Percentiles rank a stretch among this genome's conserved stretches.
phyloP scores from a whole-genome alignment of 37 sponge, comb jelly and placozoan genomes.

The Agelas oroides region DNA sequence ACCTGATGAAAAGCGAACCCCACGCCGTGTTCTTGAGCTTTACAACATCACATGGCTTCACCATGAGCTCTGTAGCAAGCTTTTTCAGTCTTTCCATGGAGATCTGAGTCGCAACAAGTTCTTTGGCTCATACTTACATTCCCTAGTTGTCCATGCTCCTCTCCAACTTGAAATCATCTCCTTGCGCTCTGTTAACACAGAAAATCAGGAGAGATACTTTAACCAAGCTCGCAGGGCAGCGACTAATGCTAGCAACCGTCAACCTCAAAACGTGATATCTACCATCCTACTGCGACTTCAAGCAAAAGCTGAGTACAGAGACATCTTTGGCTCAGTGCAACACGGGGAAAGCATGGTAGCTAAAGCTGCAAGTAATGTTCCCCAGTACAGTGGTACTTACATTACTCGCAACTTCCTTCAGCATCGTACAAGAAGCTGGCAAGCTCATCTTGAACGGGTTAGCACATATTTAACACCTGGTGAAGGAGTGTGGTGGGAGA shows the following conservation, averaged over 20 bases:
- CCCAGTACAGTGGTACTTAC: too few species aligned
- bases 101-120: too few species aligned
- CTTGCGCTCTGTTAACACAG: slow-evolving; percentile 16
- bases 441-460: too few species aligned
- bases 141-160: too few species aligned
- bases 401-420: too few species aligned
- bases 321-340: too few species aligned
- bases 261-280: slow-evolving; percentile 18
- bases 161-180: slow-evolving; percentile 30
- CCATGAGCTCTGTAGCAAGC: background rate
- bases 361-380: too few species aligned
- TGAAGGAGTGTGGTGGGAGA: too few species aligned
- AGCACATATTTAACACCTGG: background rate
- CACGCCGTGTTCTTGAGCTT: slow-evolving; percentile 7
- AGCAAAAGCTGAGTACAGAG: slow-evolving; percentile 22
- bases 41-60: slow-evolving; percentile 17
- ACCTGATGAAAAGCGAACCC: background rate
- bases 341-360: too few species aligned
- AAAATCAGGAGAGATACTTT: slow-evolving; percentile 8
- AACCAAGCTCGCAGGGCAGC: slow-evolving; percentile 8
- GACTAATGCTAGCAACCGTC: background rate
- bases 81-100: background rate
- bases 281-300: slow-evolving; percentile 8
- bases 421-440: too few species aligned
- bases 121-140: too few species aligned